Percentiles rank a stretch among this genome's conserved stretches.
Conservation (phyloP, 1,140 invertebrate species). For the Hylaeus anthracinus region DNA sequence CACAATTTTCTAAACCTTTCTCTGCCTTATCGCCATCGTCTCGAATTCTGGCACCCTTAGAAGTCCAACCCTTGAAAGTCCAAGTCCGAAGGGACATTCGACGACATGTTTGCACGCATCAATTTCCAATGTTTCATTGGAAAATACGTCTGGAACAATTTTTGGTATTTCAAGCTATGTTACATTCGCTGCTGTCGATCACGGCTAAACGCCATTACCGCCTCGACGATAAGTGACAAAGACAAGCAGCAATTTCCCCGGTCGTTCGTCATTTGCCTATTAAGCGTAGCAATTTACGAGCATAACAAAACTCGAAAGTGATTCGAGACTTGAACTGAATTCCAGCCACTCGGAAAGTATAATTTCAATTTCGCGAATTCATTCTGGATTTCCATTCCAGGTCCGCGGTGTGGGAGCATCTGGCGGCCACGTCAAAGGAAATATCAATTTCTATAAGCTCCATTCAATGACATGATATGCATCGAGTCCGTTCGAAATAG, state of each 20-base stretch:
- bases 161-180: too few species aligned
- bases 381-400: neutral
- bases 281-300: neutral
- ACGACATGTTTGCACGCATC: too few species aligned
- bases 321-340: neutral
- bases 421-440: neutral
- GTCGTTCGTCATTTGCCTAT: neutral
- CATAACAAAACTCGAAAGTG: neutral
- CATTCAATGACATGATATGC: neutral
- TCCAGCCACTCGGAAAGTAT: neutral
- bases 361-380: neutral
- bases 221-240: neutral
- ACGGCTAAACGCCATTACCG: too few species aligned
- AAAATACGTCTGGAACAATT: too few species aligned
- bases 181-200: too few species aligned
- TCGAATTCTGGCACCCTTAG: too few species aligned
- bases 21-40: too few species aligned
- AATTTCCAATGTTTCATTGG: too few species aligned
- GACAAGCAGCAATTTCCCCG: neutral
- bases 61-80: too few species aligned
- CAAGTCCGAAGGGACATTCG: too few species aligned
- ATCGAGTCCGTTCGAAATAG: neutral
- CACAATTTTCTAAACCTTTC: too few species aligned
- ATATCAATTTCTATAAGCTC: neutral
- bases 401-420: neutral